Evolutionary conservation across 2,113 vertebrate species (phyloP).

Genomic region (Cinclus mexicanus): DNA sequence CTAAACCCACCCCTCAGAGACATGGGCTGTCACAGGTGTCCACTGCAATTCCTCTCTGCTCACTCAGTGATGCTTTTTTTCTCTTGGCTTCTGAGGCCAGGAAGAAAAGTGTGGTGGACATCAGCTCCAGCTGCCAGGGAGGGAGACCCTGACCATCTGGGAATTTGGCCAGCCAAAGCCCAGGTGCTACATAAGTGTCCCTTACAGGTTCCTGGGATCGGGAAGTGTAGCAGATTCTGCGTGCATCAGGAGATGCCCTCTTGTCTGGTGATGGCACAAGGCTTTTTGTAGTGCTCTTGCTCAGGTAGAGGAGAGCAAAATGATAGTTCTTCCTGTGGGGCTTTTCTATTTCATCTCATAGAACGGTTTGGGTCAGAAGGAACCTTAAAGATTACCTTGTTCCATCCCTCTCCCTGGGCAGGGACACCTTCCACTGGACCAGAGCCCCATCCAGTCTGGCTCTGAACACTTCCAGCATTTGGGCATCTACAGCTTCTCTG

Average conservation of each 20-base stretch:
- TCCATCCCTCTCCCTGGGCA: neutral
- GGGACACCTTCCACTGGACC: neutral
- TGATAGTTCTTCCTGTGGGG: neutral
- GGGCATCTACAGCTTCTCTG: neutral
- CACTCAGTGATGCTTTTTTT: neutral
- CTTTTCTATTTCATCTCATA: neutral
- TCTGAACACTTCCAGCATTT: neutral
- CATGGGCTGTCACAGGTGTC: fast-evolving
- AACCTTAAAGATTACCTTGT: neutral
- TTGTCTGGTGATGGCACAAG: neutral
- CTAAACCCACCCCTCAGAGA: neutral
- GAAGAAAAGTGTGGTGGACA: neutral
- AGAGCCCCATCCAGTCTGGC: neutral
- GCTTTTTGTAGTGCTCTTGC: neutral
- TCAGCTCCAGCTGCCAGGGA: neutral
- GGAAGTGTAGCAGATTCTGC: neutral
- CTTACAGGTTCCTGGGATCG: neutral
- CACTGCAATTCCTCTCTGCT: neutral
- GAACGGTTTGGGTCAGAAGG: neutral
- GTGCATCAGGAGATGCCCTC: neutral
- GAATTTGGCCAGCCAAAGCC: neutral
- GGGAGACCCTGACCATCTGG: neutral
- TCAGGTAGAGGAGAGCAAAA: neutral
- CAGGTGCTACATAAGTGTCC: neutral
- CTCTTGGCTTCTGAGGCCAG: neutral